phyloP scores from a whole-genome alignment of 2,797 vertebrate species.

The Syndactyla subalaris region DNA sequence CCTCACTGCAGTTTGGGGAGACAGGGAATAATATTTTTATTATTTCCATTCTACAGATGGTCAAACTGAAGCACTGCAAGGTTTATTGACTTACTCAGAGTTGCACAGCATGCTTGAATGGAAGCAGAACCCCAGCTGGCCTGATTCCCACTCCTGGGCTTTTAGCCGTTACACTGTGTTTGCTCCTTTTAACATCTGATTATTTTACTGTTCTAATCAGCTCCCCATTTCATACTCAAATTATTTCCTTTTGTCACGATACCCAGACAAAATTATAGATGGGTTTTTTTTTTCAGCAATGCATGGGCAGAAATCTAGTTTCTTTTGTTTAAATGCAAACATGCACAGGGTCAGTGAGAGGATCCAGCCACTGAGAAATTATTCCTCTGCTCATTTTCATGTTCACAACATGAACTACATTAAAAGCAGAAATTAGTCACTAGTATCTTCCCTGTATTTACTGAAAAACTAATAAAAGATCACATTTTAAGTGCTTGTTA shows the following conservation, averaged over 20 bases:
- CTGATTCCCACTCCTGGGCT: constrained; percentile 46
- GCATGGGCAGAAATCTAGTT: not conserved
- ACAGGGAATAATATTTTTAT: constrained; percentile 69
- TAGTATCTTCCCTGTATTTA: not conserved
- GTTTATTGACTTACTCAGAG: constrained; percentile 67
- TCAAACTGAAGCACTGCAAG: constrained; percentile 40
- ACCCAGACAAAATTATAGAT: not conserved
- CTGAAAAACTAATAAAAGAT: constrained; percentile 23
- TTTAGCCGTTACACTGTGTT: not conserved
- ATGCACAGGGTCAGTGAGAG: not conserved
- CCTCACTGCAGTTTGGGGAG: constrained; percentile 47
- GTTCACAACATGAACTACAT: constrained; percentile 10
- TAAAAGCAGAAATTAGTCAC: not conserved
- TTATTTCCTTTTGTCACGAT: not conserved
- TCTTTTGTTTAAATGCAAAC: constrained; percentile 23
- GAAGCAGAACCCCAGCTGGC: constrained; percentile 68
- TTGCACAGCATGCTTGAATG: constrained; percentile 56
- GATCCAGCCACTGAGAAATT: not conserved
- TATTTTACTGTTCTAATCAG: constrained; percentile 50
- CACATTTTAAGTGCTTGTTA: not conserved
- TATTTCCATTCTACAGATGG: constrained; percentile 64
- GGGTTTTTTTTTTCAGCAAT: not conserved
- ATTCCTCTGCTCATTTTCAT: not conserved
- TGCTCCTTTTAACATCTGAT: constrained; percentile 38
- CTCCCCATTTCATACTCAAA: not conserved